Percentiles rank a stretch among this genome's conserved stretches.
These are phyloP conservation scores for Characodon lateralis DNA, from an alignment of 2,797 vertebrate species.

Conservation along the genomic window DNA sequence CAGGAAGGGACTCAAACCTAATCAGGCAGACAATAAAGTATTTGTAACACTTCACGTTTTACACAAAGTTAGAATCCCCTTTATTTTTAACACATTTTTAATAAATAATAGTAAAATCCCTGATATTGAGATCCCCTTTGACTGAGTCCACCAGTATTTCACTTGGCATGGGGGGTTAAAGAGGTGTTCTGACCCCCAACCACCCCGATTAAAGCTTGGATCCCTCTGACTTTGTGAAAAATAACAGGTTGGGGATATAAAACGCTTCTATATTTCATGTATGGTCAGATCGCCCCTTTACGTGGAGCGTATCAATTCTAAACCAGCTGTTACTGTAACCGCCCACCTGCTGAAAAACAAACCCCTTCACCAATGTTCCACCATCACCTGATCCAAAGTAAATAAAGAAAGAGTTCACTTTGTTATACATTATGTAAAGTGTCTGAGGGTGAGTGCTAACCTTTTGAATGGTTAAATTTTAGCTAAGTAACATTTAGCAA, in stretches of 20 bases:
- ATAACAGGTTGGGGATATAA: not conserved
- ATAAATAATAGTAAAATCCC: not conserved
- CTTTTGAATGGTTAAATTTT: no score
- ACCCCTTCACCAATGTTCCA: no score
- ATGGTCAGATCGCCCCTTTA: not conserved
- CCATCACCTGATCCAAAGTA: no score
- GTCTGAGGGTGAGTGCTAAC: no score
- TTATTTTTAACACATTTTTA: not conserved
- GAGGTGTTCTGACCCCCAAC: not conserved
- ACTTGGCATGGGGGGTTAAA: not conserved
- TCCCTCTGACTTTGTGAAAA: no score
- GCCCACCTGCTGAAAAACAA: no score
- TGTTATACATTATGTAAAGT: no score
- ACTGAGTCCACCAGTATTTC: not conserved
- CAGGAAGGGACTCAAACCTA: not conserved
- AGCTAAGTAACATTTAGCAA: no score
- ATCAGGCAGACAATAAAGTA: not conserved
- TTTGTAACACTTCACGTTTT: not conserved
- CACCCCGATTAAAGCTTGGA: not conserved
- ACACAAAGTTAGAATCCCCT: not conserved
- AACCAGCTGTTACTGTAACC: not conserved
- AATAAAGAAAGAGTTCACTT: no score
- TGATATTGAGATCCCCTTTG: no score
- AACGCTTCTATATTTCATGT: not conserved
- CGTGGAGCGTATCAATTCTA: not conserved